Evolutionary conservation across 2,888 invertebrate genomes (phyloP), one percentile per base, ranked within the genome.

Genomic region (Meta bourneti): DNA sequence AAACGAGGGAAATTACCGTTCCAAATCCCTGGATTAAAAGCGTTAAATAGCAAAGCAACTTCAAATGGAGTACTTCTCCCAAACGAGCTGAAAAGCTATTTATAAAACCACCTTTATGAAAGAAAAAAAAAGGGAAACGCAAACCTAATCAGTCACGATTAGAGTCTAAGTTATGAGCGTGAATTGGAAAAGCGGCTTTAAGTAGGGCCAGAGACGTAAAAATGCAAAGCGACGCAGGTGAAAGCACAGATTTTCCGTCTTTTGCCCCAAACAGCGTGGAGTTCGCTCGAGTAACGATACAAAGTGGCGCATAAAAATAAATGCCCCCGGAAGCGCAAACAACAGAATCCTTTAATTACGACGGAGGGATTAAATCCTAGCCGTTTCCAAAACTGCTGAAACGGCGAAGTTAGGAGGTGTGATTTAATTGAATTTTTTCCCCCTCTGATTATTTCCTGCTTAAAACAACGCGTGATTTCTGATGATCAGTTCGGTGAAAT

Each of bases 311-410:
- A 77, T 34, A 70, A 16, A 81, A 70, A 77, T 69, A 34, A 34
- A 34, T 34, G 34, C 34, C 34, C 34, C 34, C 34, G 77, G 69
- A 77, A 77, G 69, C 13, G 77, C 34, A 49, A 89, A 89, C 79
- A 20, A 51, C n/a, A 19, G 69, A 13, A 19, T 49, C 82, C 19
- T 70, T 89, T 89, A 89, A 89, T 89, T 89, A 82, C 70, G 82
- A 52, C 48, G 80, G 74, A 19, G 81, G 88, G 88, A 88, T 88
- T 88, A 88, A 54, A 88, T 88, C 48, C 6, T 19, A 89, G 77
- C 82, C 49, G 20, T 61, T 79, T 78, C 52, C 8, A 84, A 84
- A 54, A 84, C 20, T 84, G 34, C 51, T 51, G 13, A 82, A 72
- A 83, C n/a, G 71, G 49, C 70, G 34, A 72, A 74, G 74, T 74